Evolutionary conservation across 1,140 invertebrate species (phyloP).

Genomic region (Octopus sinensis): DNA sequence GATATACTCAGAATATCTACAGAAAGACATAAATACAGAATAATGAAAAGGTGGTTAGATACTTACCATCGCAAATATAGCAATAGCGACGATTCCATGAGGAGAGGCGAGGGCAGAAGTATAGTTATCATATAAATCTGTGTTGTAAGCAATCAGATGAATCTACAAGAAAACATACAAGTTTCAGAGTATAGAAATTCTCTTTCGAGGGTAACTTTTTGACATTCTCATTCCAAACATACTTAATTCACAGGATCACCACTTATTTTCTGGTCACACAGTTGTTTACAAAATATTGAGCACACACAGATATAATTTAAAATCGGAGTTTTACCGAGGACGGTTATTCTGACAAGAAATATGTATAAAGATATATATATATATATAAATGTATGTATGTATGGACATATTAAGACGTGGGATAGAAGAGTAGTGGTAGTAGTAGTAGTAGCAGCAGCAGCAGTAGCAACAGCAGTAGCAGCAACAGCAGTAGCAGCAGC

Average conservation of each 20-base stretch:
- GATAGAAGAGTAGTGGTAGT: neutral
- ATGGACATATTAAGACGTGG: neutral
- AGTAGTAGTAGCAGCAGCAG: neutral
- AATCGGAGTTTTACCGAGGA: neutral
- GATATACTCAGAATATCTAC: no score
- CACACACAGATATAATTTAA: neutral
- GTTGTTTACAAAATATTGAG: neutral
- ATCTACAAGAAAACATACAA: conserved; percentile 33
- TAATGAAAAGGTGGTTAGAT: neutral
- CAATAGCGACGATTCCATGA: conserved; percentile 37
- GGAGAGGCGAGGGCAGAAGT: conserved; percentile 30
- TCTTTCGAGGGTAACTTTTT: neutral
- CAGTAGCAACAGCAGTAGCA: neutral
- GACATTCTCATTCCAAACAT: neutral
- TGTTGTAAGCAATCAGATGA: conserved; percentile 43
- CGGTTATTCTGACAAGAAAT: neutral
- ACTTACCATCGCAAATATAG: conserved; percentile 41
- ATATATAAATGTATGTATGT: neutral
- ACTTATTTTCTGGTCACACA: neutral
- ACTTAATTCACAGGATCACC: neutral
- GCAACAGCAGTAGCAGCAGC: neutral
- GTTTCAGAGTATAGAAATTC: conserved; percentile 23
- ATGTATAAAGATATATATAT: neutral
- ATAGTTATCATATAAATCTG: conserved; percentile 36
- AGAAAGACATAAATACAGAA: no score